phyloP scores from a whole-genome alignment of 2,797 vertebrate species.

The Enteromius radiatus region DNA sequence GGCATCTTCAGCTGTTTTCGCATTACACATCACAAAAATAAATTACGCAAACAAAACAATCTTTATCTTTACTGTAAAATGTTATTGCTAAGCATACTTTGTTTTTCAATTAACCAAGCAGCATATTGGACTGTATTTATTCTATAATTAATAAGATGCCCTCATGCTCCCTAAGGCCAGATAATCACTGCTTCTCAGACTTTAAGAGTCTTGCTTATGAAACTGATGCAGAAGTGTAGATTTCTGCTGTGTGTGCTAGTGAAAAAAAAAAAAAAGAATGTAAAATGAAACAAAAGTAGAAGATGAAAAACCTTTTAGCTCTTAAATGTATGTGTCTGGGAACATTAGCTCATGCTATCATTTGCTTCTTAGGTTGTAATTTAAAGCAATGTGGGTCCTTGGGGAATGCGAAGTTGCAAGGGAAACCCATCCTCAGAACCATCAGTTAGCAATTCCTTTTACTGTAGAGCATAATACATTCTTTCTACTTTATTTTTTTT shows the following conservation, averaged over 20 bases:
- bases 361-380: constrained; percentile 54
- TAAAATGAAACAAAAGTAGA: constrained; percentile 47
- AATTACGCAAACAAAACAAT: background rate
- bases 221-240: background rate
- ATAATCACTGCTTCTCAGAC: background rate
- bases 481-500: constrained; percentile 39
- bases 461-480: constrained; percentile 46
- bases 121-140: background rate
- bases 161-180: background rate
- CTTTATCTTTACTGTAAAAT: background rate
- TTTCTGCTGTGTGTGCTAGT: constrained; percentile 3
- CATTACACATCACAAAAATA: background rate
- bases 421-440: constrained; percentile 50
- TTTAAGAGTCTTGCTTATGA: background rate
- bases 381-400: constrained; percentile 50
- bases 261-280: constrained; percentile 27
- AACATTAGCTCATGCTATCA: constrained; percentile 51
- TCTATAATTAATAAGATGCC: constrained; percentile 1
- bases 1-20: too few species aligned
- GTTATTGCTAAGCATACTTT: background rate
- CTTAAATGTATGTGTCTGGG: constrained; percentile 28
- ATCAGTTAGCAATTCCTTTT: constrained; percentile 50
- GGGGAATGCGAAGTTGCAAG: constrained; percentile 39
- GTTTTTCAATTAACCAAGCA: background rate
- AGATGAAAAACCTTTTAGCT: constrained; percentile 49